These are phyloP conservation scores for Porites lutea DNA, from an alignment of 64 coral and sea anemone species.

Conservation along the genomic window DNA sequence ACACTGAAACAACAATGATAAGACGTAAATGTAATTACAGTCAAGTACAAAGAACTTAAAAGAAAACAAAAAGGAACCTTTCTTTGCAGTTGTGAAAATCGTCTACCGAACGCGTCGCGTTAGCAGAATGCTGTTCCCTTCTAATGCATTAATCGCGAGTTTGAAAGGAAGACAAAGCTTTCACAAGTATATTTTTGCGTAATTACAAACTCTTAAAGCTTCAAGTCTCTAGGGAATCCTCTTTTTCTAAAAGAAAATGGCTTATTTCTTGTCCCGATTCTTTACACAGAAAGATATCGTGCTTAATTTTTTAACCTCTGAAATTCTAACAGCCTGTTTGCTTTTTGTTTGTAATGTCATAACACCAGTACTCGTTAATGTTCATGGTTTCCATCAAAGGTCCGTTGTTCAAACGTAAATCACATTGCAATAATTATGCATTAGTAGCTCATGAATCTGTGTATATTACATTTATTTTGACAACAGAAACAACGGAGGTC, in stretches of 20 bases:
- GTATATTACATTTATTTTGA: not conserved
- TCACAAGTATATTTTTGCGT: not conserved
- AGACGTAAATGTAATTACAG: too few species aligned
- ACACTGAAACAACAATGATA: too few species aligned
- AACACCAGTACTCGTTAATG: not conserved
- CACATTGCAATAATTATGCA: not conserved
- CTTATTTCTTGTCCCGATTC: not conserved
- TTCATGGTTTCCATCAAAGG: not conserved
- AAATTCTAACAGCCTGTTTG: too few species aligned
- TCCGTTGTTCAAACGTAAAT: not conserved
- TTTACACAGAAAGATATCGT: too few species aligned
- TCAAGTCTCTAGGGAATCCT: conserved; percentile 11
- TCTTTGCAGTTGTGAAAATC: not conserved
- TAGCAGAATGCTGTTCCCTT: not conserved
- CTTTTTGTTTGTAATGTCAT: too few species aligned
- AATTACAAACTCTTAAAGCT: not conserved
- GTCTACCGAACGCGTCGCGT: not conserved
- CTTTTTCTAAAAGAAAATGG: not conserved
- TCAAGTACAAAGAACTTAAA: too few species aligned
- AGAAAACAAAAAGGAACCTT: too few species aligned
- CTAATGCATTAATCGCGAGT: too few species aligned
- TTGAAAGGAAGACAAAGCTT: not conserved
- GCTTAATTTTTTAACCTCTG: too few species aligned
- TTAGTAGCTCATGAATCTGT: not conserved
- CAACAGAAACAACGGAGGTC: not conserved